Conservation (phyloP, 2,888 invertebrate genomes). For the Hemaris fuciformis region DNA sequence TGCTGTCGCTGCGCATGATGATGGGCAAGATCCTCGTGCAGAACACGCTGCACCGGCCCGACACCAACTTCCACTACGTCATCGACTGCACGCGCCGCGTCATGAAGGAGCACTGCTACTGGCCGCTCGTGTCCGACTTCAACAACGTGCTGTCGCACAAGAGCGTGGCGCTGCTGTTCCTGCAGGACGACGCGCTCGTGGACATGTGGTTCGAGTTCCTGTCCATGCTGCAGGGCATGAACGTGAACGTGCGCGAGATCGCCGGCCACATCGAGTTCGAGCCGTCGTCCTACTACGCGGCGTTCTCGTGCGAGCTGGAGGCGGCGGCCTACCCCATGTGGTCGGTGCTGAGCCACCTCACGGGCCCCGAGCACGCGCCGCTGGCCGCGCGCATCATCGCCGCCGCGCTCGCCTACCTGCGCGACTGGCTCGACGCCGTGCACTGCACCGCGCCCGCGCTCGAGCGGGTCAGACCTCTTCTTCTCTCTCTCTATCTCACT, state of each 20-base stretch:
- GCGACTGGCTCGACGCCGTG: slow-evolving; percentile 94
- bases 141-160: slow-evolving; percentile 97
- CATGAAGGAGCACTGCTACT: slow-evolving; percentile 99
- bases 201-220: slow-evolving; percentile 98
- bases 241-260: slow-evolving; percentile 95
- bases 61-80: slow-evolving; percentile 92
- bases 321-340: slow-evolving; percentile 99
- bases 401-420: slow-evolving; percentile 89
- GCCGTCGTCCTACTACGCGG: slow-evolving; percentile 98
- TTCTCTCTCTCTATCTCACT: too few relatives aligned
- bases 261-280: slow-evolving; percentile 97
- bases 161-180: slow-evolving; percentile 93
- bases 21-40: slow-evolving; percentile 94
- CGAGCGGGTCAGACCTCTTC: slow-evolving; percentile 69
- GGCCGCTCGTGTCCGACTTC: slow-evolving; percentile 98
- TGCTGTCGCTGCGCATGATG: slow-evolving; percentile 93
- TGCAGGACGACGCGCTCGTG: slow-evolving; percentile 93
- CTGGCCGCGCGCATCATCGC: slow-evolving; percentile 88
- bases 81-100: slow-evolving; percentile 95
- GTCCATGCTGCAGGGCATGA: slow-evolving; percentile 98
- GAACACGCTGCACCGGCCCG: slow-evolving; percentile 91
- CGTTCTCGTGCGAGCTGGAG: slow-evolving; percentile 98
- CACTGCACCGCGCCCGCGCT: slow-evolving; percentile 83
- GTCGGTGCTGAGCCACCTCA: slow-evolving; percentile 95
- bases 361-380: slow-evolving; percentile 86